Evolutionary conservation across 2,888 invertebrate genomes (phyloP).

Genomic region (Diadegma fenestrale): DNA sequence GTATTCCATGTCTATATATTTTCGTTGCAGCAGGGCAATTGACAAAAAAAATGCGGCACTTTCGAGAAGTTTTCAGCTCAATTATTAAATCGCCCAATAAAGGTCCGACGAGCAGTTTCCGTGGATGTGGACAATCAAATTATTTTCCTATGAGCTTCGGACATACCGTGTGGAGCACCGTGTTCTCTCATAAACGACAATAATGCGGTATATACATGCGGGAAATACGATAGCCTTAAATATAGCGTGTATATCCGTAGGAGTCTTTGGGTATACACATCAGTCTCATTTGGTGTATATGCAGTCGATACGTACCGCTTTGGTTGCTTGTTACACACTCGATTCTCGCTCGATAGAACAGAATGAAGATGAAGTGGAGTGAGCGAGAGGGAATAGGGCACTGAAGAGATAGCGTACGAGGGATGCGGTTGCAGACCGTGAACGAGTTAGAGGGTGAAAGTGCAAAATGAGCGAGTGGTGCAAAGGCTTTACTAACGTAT

Average conservation of each 20-base stretch:
- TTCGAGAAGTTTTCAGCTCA: background rate
- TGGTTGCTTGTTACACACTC: slow-evolving; percentile 42
- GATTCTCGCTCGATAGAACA: slow-evolving; percentile 48
- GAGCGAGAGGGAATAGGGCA: slow-evolving; percentile 33
- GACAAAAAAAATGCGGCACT: background rate
- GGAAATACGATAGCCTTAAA: slow-evolving; percentile 5
- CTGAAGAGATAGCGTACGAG: slow-evolving; percentile 55
- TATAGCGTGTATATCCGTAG: slow-evolving; percentile 4
- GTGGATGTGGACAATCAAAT: slow-evolving; percentile 21
- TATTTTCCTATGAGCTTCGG: slow-evolving; percentile 33
- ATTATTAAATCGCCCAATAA: background rate
- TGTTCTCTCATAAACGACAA: background rate
- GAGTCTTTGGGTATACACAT: slow-evolving; percentile 12
- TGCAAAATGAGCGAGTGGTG: slow-evolving; percentile 52
- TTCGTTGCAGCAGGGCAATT: too few relatives aligned
- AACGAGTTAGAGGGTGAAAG: slow-evolving; percentile 55
- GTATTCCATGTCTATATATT: too few relatives aligned
- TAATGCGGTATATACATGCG: slow-evolving; percentile 5
- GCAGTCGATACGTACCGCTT: slow-evolving; percentile 22
- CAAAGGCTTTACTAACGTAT: slow-evolving; percentile 23
- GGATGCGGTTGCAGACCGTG: slow-evolving; percentile 47
- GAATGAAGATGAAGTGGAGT: slow-evolving; percentile 40
- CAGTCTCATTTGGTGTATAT: slow-evolving; percentile 26
- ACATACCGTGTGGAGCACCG: background rate
- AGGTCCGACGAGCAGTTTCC: background rate